Conservation (phyloP, 2,797 vertebrate genomes). For the Xenops minutus region DNA sequence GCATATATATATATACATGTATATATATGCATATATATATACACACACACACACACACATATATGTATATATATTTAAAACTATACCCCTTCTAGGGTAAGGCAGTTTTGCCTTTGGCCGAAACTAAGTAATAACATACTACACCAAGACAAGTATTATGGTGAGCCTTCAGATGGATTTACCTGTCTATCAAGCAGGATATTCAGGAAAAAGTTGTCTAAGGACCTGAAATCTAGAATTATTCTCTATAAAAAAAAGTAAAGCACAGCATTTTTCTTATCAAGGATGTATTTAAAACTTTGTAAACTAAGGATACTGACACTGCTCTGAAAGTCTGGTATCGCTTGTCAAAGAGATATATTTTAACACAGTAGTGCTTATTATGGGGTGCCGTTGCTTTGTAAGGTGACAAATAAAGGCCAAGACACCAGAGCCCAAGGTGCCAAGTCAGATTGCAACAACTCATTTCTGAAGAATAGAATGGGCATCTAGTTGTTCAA, state of each 20-base stretch:
- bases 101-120: neutral
- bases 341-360: neutral
- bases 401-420: neutral
- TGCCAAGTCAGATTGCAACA: neutral
- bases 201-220: neutral
- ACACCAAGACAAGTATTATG: neutral
- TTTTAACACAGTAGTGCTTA: neutral
- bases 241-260: neutral
- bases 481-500: neutral
- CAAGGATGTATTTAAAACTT: neutral
- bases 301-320: neutral
- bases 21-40: neutral
- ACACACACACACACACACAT: too few species aligned
- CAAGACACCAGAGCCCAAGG: neutral
- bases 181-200: fast-evolving
- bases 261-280: neutral
- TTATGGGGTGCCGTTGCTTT: fast-evolving
- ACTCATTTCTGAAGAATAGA: neutral
- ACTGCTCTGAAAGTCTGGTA: neutral
- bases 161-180: neutral
- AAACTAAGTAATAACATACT: neutral
- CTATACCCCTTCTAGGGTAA: neutral
- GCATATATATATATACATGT: neutral
- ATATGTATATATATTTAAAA: neutral
- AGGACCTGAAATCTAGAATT: neutral